Base-by-base conservation (phyloP, 2,113 vertebrate genomes). In the Hydrochoerus hydrochaeris region DNA sequence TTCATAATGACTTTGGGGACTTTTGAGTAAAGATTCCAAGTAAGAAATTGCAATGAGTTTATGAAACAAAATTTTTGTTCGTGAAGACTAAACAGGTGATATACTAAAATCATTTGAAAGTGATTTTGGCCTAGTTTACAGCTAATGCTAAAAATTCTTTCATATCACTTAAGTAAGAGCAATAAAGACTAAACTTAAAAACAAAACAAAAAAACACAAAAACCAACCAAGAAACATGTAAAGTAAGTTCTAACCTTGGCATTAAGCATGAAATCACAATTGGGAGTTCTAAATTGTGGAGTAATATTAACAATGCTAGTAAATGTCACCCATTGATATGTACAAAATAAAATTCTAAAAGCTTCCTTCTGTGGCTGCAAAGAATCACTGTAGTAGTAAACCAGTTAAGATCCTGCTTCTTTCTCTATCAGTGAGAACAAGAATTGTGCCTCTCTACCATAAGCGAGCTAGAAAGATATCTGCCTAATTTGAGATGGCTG, bases 21-120 rank as follows among this genome's bases (percentile, higher is more conserved):
- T 38, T 92, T 96, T 80, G 78, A 80, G 35, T 20, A 77, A 95
- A 96, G 32, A n/a, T 83, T 80, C n/a, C 44, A 90, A 80, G 60
- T 19, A 93, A 96, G 41, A 96, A 91, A 95, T 46, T 80, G 49
- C 19, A 95, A 49, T 77, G 32, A 87, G 54, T 60, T 11, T 89
- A 54, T 85, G 62, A 97, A 95, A 87, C 57, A 54, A 85, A 93
- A 93, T 81, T 67, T 58, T 80, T n/a, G 4, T 49, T 88, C 8
- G 52, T 85, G 54, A 88, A 95, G 17, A 82, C 62, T 90, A 87
- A 60, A 89, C 0, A 87, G 44, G 4, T 65, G 7, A 83, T 54
- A 95, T 54, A 0, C 14, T 88, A 80, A 20, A 89, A 41, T 85
- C 41, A 52, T 14, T 69, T 95, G 46, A 38, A 92, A 91, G 2